Percentiles rank a stretch among this genome's conserved stretches.
Evolutionary conservation across 2,888 invertebrate species (phyloP).

Genomic region (Ptilodon capucinus): DNA sequence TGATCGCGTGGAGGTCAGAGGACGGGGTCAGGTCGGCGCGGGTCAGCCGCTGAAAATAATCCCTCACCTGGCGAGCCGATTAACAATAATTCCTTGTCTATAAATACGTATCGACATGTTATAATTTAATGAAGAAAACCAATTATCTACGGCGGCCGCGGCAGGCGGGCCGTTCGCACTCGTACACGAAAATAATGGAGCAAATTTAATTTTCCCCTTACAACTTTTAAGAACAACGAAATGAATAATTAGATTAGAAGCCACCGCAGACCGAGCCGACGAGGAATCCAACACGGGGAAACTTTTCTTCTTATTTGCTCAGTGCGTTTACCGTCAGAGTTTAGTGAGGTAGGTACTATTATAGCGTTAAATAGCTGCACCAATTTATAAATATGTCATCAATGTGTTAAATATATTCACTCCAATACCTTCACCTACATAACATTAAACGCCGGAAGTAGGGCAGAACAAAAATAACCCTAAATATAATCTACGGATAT

Average conservation of each 20-base stretch:
- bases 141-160: constrained; percentile 42
- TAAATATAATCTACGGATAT: constrained; percentile 1
- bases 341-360: constrained; percentile 22
- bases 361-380: neutral
- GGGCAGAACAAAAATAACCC: constrained; percentile 1
- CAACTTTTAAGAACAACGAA: constrained; percentile 61
- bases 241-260: constrained; percentile 73
- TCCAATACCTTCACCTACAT: neutral
- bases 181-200: constrained; percentile 54
- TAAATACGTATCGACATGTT: constrained; percentile 40
- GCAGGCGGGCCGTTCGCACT: constrained; percentile 41
- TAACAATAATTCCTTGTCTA: constrained; percentile 39
- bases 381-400: constrained; percentile 3
- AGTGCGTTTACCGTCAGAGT: constrained; percentile 27
- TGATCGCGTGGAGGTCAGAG: constrained; percentile 69
- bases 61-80: constrained; percentile 52
- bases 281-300: constrained; percentile 35
- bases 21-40: constrained; percentile 64
- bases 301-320: constrained; percentile 37
- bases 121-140: constrained; percentile 54
- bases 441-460: neutral
- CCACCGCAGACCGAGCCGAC: constrained; percentile 39
- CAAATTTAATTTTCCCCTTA: constrained; percentile 55
- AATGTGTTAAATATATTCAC: neutral
- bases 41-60: constrained; percentile 65